Evolutionary conservation across 2,113 vertebrate species (phyloP).

Genomic region (Leptocoma aspasia): DNA sequence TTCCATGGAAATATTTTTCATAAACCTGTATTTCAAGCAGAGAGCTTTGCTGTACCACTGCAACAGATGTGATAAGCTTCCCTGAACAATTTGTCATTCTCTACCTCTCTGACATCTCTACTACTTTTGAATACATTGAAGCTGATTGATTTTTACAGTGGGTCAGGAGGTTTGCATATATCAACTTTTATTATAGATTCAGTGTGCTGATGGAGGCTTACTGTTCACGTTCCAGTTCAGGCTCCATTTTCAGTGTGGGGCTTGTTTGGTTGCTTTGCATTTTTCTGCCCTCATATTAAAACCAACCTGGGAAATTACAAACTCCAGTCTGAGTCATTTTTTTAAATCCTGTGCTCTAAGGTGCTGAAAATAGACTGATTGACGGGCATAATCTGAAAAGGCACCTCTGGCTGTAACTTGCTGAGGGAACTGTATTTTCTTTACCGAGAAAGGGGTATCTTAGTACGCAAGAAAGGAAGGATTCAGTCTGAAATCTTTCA

Average conservation of each 20-base stretch:
- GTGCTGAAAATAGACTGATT: not conserved
- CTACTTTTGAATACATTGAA: slow-evolving; percentile 19
- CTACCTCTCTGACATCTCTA: not conserved
- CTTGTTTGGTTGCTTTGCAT: not conserved
- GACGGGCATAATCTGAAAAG: not conserved
- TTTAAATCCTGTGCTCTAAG: not conserved
- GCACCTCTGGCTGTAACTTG: not conserved
- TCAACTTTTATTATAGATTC: not conserved
- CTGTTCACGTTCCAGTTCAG: not conserved
- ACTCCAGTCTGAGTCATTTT: not conserved
- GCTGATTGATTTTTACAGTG: not conserved
- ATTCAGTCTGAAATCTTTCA: not conserved
- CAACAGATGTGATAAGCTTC: not conserved
- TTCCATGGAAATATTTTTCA: not conserved
- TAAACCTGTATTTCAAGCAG: not conserved
- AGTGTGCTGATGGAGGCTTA: not conserved
- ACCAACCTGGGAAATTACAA: not conserved
- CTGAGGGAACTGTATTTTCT: not conserved
- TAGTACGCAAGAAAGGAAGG: not conserved
- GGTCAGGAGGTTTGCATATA: not conserved
- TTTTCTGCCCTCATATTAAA: not conserved
- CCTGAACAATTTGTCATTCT: not conserved
- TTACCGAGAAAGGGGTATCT: not conserved
- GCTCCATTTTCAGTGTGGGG: not conserved
- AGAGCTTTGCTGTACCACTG: not conserved